phyloP scores from a whole-genome alignment of 2,888 invertebrate genomes.

The Ormyrus nitidulus region DNA sequence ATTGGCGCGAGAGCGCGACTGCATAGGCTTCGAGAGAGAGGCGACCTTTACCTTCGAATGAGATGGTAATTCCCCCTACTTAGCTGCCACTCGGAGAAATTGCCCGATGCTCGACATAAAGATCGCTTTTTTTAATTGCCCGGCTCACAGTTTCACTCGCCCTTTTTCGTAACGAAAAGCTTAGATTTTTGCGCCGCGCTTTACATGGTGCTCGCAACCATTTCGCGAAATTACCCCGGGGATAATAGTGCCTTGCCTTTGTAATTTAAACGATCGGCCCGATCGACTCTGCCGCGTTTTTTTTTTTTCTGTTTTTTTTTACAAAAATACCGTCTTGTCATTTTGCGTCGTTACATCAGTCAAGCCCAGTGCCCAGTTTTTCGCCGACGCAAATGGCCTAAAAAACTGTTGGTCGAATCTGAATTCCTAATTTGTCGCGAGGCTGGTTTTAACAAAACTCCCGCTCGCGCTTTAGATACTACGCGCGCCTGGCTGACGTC shows the following conservation, averaged over 20 bases:
- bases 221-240: too few relatives aligned
- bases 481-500: background rate
- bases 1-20: slow-evolving; percentile 50
- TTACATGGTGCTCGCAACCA: too few relatives aligned
- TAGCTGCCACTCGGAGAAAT: slow-evolving; percentile 57
- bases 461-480: background rate
- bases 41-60: slow-evolving; percentile 57
- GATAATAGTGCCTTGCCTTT: too few relatives aligned
- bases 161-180: slow-evolving; percentile 27
- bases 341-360: too few relatives aligned
- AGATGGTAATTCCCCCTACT: slow-evolving; percentile 57
- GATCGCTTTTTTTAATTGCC: slow-evolving; percentile 13
- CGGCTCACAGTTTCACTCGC: background rate
- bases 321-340: too few relatives aligned
- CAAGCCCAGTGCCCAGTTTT: too few relatives aligned
- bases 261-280: too few relatives aligned
- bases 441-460: slow-evolving; percentile 13
- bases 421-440: too few relatives aligned
- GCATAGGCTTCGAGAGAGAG: slow-evolving; percentile 40
- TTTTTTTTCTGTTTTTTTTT: too few relatives aligned
- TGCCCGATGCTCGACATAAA: slow-evolving; percentile 37
- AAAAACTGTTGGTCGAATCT: too few relatives aligned
- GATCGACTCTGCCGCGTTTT: too few relatives aligned
- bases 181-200: background rate
- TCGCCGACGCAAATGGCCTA: too few relatives aligned